These are phyloP conservation scores for Ciconia maguari DNA, from an alignment of 2,113 vertebrate genomes.

Conservation along the genomic window DNA sequence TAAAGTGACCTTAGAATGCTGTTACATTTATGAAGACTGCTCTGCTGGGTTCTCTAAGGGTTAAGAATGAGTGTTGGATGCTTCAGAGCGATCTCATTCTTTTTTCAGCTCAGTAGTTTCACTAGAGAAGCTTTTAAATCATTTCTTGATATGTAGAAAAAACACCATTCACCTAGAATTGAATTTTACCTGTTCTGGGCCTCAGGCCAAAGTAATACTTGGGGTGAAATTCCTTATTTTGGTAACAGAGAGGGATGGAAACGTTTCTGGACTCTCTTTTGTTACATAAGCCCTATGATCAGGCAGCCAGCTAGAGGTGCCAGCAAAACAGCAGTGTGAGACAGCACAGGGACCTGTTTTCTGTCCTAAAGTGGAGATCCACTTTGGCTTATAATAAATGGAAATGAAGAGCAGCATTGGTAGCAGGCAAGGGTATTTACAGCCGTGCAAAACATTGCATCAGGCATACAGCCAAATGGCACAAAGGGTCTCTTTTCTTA, in stretches of 20 bases:
- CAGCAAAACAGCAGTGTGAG: not conserved
- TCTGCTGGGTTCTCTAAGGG: not conserved
- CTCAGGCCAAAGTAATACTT: conserved; percentile 17
- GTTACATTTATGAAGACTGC: not conserved
- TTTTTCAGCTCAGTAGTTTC: not conserved
- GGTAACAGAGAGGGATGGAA: not conserved
- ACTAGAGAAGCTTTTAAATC: not conserved
- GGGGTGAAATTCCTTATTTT: conserved; percentile 5
- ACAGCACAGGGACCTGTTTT: not conserved
- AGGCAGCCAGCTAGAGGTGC: not conserved
- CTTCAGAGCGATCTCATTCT: not conserved
- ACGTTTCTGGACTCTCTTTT: not conserved
- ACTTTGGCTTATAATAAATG: not conserved
- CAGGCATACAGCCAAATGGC: not conserved
- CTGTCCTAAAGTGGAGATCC: not conserved
- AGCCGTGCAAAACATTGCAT: not conserved
- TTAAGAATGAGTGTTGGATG: not conserved
- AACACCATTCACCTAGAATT: not conserved
- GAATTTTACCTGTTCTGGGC: conserved; percentile 36
- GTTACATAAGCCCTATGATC: not conserved
- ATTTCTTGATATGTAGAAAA: not conserved
- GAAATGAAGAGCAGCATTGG: not conserved
- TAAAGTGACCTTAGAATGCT: not conserved
- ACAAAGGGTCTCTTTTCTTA: not conserved
- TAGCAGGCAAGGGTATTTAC: not conserved